Evolutionary conservation across 1,140 invertebrate genomes (phyloP).

Genomic region (Atta colombica): DNA sequence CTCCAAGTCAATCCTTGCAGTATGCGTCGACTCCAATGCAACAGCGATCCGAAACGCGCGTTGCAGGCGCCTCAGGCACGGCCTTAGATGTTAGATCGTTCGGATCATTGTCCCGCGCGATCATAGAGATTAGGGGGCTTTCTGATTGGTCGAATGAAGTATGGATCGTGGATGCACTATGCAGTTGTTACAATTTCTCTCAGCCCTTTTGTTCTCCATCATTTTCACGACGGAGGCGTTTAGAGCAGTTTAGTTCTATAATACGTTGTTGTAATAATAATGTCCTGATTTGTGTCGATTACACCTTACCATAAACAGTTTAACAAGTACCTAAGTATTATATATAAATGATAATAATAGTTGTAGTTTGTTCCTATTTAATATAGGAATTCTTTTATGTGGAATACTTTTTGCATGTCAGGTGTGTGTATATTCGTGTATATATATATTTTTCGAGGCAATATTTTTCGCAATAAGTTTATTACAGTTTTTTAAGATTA

Average conservation of each 20-base stretch:
- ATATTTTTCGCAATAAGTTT: too few species aligned
- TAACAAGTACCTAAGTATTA: slow-evolving; percentile 51
- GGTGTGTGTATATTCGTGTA: not conserved
- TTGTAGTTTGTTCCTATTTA: not conserved
- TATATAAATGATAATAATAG: slow-evolving; percentile 66
- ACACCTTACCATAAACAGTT: slow-evolving; percentile 60
- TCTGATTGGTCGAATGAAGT: slow-evolving; percentile 59
- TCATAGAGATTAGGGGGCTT: slow-evolving; percentile 66
- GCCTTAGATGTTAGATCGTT: slow-evolving; percentile 51
- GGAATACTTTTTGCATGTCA: not conserved
- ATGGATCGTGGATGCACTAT: slow-evolving; percentile 30
- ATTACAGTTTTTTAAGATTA: too few species aligned
- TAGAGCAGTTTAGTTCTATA: slow-evolving; percentile 44
- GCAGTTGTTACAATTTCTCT: slow-evolving; percentile 56
- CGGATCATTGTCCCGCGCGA: slow-evolving; percentile 53
- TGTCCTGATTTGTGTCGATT: slow-evolving; percentile 54
- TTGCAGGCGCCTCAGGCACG: slow-evolving; percentile 53
- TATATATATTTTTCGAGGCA: too few species aligned
- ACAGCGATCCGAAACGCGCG: slow-evolving; percentile 20
- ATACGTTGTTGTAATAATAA: slow-evolving; percentile 48
- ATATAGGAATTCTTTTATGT: not conserved
- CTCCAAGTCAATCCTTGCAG: slow-evolving; percentile 35
- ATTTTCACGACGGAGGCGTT: slow-evolving; percentile 46
- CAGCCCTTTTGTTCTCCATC: slow-evolving; percentile 37
- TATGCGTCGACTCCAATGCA: slow-evolving; percentile 14